Evolutionary conservation across 2,797 vertebrate genomes (phyloP).

Genomic region (Melanotaenia maccullochi): DNA sequence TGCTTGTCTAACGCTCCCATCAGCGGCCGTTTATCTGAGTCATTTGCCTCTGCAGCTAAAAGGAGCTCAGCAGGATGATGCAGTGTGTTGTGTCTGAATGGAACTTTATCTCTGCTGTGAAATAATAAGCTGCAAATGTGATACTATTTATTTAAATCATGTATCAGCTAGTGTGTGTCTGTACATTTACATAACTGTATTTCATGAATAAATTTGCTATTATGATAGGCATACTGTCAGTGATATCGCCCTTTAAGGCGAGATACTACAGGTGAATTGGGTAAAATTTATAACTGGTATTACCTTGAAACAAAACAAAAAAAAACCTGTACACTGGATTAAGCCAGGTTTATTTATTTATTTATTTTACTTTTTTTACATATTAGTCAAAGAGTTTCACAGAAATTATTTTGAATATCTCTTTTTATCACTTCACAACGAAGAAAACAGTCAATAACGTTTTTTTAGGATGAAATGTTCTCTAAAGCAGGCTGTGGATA

Average conservation of each 20-base stretch:
- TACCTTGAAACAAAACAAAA: too few relatives aligned
- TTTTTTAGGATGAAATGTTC: too few relatives aligned
- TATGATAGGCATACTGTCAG: conserved; percentile 5
- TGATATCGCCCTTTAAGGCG: conserved; percentile 18
- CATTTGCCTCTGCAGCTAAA: conserved; percentile 18
- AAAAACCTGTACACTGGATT: too few relatives aligned
- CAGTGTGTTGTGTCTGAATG: conserved; percentile 16
- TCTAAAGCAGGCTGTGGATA: too few relatives aligned
- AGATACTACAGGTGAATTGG: too few relatives aligned
- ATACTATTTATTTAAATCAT: conserved; percentile 29
- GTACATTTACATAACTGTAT: conserved; percentile 21
- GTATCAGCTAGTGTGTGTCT: conserved; percentile 8
- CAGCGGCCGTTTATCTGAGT: conserved; percentile 41
- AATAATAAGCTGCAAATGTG: conserved; percentile 36
- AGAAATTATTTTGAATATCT: too few relatives aligned
- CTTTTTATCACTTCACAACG: too few relatives aligned
- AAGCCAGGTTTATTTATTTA: too few relatives aligned
- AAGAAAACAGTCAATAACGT: too few relatives aligned
- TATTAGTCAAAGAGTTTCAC: too few relatives aligned
- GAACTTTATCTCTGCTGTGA: conserved; percentile 27
- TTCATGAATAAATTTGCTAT: conserved; percentile 28
- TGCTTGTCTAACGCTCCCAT: conserved; percentile 34
- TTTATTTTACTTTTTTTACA: too few relatives aligned
- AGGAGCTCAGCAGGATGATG: conserved; percentile 24
- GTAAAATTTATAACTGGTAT: too few relatives aligned